Evolutionary conservation across 2,797 vertebrate species (phyloP), one percentile per base, ranked within the genome.

Genomic region (Erpetoichthys calabaricus): DNA sequence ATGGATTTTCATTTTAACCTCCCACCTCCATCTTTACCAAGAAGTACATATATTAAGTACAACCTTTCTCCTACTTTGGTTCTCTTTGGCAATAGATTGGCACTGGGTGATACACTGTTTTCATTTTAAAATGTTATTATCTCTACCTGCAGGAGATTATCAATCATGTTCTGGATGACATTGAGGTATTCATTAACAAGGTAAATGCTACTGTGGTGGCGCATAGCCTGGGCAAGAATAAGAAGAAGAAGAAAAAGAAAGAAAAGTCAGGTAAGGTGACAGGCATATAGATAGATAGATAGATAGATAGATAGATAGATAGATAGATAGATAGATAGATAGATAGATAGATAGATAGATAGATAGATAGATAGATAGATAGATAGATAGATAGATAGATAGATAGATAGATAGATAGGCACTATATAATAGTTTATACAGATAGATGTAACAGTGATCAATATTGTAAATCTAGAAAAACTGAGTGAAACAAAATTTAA

Each of bases 131-230:
- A 25, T 25, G 25, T 25, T 25, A 3, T 25, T 25, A 3, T 56
- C 47, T 8, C 42, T 53, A 46, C 60, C 56, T 57, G 5, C 68
- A 87, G 86, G 85, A 86, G n/a, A 75, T 82, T 54, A 68, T 87
- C 52, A 87, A 88, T 68, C 84, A 82, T 42, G 64, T 86, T 53
- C 44, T 83, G 10, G 70, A 51, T 3, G 83, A 87, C 47, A 57
- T 86, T 2, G 84, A 87, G 62, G 64, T 74, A 51, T 84, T 87
- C 57, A 70, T 4, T 5, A 1, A 5, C 1, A 52, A 59, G 7
- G 5, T 73, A 53, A 71, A 62, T 1, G 52, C 61, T 4, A 76
- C 73, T 1, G 50, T 55, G 0, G 60, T 44, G 1, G 70, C 74
- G 1, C 80, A 75, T 67, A 61, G 62, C 5, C 3, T 56, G 44